Evolutionary conservation across 2,888 invertebrate species (phyloP).

Genomic region (Muschampia plurimacula): DNA sequence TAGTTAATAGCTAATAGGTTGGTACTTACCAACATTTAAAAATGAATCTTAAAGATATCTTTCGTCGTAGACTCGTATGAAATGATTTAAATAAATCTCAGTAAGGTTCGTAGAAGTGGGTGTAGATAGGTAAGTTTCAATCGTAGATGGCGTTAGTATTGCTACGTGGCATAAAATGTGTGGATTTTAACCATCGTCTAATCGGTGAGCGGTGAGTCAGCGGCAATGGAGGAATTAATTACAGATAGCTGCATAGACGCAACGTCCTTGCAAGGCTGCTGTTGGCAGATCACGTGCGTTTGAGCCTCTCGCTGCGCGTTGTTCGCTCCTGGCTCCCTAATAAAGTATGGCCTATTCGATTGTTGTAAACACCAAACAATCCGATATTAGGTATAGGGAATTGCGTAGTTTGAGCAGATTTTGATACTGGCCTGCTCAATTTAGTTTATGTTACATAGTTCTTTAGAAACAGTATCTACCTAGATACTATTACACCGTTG

Average conservation of each 20-base stretch:
- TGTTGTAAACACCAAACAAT: not conserved
- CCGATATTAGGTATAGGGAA: too few species aligned
- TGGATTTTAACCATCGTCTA: slow-evolving; percentile 38
- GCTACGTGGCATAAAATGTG: slow-evolving; percentile 32
- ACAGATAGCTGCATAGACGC: slow-evolving; percentile 75
- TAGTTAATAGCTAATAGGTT: too few species aligned
- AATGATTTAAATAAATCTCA: too few species aligned
- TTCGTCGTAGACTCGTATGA: too few species aligned
- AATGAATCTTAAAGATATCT: too few species aligned
- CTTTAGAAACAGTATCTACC: too few species aligned
- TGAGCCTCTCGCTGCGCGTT: slow-evolving; percentile 53
- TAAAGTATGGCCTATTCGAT: slow-evolving; percentile 1
- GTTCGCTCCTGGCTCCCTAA: slow-evolving; percentile 18
- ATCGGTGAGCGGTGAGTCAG: slow-evolving; percentile 65
- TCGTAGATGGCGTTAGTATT: slow-evolving; percentile 19
- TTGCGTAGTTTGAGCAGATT: too few species aligned
- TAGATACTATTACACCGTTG: too few species aligned
- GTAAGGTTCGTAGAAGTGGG: too few species aligned
- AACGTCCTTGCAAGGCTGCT: slow-evolving; percentile 83
- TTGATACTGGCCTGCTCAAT: too few species aligned
- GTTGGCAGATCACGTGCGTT: slow-evolving; percentile 65
- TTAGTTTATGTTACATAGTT: too few species aligned
- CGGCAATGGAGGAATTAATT: slow-evolving; percentile 79
- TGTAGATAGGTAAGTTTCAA: not conserved
- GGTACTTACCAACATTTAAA: too few species aligned